phyloP scores from a whole-genome alignment of 2,797 vertebrate genomes.

The Diplodus sargus region DNA sequence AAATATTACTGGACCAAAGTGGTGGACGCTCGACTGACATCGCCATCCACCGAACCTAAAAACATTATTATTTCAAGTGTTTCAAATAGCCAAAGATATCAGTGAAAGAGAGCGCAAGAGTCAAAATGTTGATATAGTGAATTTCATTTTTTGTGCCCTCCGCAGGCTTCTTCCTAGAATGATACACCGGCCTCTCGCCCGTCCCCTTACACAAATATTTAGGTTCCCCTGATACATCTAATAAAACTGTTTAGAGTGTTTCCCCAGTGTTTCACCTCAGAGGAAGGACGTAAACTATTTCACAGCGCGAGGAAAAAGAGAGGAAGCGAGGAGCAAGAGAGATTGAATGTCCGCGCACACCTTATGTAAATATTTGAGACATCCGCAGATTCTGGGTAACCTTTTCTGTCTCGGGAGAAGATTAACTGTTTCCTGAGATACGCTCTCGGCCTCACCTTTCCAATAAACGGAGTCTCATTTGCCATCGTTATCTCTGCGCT shows the following conservation, averaged over 20 bases:
- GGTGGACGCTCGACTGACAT: neutral
- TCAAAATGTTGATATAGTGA: conserved; percentile 42
- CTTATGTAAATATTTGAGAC: conserved; percentile 87
- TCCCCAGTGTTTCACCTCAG: conserved; percentile 77
- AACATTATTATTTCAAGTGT: conserved; percentile 54
- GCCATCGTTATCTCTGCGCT: conserved; percentile 30
- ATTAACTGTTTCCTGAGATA: conserved; percentile 82
- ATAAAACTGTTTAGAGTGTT: conserved; percentile 83
- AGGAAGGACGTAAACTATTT: conserved; percentile 80
- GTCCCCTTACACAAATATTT: conserved; percentile 83
- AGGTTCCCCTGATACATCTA: conserved; percentile 80
- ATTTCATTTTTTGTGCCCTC: conserved; percentile 58
- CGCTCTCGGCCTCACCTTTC: conserved; percentile 65
- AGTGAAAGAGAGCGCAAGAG: conserved; percentile 19
- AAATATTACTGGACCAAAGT: neutral
- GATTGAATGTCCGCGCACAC: conserved; percentile 77
- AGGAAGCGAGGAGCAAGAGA: conserved; percentile 63
- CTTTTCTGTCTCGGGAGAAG: conserved; percentile 70
- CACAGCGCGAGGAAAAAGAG: conserved; percentile 49
- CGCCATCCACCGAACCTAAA: neutral
- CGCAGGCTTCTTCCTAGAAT: conserved; percentile 47
- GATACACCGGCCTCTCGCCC: conserved; percentile 53
- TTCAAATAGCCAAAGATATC: conserved; percentile 36
- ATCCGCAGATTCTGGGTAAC: conserved; percentile 80
- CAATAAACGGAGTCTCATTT: conserved; percentile 50